These are phyloP conservation scores for Hylaea fasciaria DNA, from an alignment of 2,888 invertebrate species.

Conservation along the genomic window DNA sequence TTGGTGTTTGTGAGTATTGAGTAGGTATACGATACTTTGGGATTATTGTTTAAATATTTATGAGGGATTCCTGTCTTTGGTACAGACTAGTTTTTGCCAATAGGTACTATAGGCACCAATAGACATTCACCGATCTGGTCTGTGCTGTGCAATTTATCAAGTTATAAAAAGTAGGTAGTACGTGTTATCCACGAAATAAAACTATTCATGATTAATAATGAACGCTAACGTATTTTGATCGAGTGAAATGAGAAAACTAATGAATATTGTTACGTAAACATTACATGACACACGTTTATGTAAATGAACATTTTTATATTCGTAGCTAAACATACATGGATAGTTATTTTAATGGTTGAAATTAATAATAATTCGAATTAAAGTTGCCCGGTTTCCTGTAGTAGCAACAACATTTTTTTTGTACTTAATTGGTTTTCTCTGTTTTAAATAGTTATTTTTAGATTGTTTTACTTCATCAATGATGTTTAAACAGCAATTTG, in stretches of 20 bases:
- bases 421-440: too few species aligned
- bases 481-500: neutral
- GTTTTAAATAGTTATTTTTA: too few species aligned
- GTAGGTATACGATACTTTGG: too few species aligned
- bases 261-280: slow-evolving; percentile 25
- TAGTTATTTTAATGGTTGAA: slow-evolving; percentile 15
- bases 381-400: neutral
- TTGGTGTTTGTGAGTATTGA: too few species aligned
- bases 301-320: slow-evolving; percentile 17
- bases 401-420: too few species aligned
- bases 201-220: slow-evolving; percentile 16
- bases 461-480: neutral
- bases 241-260: slow-evolving; percentile 28
- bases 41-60: too few species aligned
- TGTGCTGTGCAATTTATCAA: too few species aligned
- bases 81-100: too few species aligned
- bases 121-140: too few species aligned
- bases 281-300: slow-evolving; percentile 25
- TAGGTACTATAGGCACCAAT: too few species aligned
- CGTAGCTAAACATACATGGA: slow-evolving; percentile 12
- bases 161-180: too few species aligned
- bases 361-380: slow-evolving; percentile 6
- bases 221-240: slow-evolving; percentile 7
- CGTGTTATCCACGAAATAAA: neutral
- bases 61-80: too few species aligned